A percentile compares a stretch with the other conserved stretches of the same genome.
Evolutionary conservation across 2,797 vertebrate species (phyloP).

Genomic region (Mionectes olivaceus): DNA sequence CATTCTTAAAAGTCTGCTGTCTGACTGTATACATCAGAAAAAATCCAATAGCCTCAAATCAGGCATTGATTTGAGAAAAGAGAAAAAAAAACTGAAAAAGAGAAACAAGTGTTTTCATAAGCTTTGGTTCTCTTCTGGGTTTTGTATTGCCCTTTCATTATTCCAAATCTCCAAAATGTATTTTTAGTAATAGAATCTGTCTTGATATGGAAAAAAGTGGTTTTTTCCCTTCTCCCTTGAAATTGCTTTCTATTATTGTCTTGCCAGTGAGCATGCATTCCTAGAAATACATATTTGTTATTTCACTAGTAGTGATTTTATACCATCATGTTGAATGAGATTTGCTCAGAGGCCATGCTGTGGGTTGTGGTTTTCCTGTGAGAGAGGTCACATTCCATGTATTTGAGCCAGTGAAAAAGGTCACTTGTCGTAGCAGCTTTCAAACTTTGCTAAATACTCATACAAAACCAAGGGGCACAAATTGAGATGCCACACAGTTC

Average conservation of each 20-base stretch:
- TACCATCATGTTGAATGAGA: not conserved
- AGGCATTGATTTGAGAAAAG: no score
- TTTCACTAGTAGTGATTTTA: constrained; percentile 5
- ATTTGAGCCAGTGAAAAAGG: constrained; percentile 11
- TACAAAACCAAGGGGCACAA: not conserved
- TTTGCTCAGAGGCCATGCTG: not conserved
- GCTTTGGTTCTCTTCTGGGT: not conserved
- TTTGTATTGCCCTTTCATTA: not conserved
- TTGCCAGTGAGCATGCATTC: not conserved
- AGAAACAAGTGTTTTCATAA: not conserved
- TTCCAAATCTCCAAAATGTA: not conserved
- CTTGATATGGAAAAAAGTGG: not conserved
- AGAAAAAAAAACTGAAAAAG: not conserved
- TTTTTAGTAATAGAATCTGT: not conserved
- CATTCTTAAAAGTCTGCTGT: not conserved
- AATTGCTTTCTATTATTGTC: not conserved
- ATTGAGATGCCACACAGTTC: not conserved
- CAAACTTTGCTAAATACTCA: not conserved
- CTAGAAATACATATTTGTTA: not conserved
- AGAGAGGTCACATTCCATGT: not conserved
- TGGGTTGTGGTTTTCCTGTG: not conserved
- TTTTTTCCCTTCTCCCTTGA: not conserved
- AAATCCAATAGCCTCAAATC: not conserved
- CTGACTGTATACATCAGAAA: not conserved
- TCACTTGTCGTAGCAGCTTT: not conserved